phyloP scores from a whole-genome alignment of 2,113 vertebrate species.

The Epinephelus moara region DNA sequence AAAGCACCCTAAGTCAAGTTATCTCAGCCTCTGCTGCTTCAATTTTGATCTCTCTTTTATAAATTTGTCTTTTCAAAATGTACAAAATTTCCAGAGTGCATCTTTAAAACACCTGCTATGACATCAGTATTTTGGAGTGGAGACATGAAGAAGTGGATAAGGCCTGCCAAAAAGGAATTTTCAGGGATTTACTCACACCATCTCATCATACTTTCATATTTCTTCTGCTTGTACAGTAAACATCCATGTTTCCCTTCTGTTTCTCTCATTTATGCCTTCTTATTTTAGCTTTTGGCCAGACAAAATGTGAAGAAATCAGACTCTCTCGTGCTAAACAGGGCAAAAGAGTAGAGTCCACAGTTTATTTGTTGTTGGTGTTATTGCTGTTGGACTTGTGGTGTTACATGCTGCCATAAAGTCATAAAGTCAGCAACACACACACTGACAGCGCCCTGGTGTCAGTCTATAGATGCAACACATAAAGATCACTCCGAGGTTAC shows the following conservation, averaged over 20 bases:
- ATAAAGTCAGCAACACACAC: not conserved
- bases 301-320: conserved; percentile 7
- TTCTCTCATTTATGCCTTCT: not conserved
- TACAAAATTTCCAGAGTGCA: not conserved
- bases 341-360: conserved; percentile 16
- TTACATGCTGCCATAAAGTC: conserved; percentile 1
- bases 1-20: not conserved
- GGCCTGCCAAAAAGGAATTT: not conserved
- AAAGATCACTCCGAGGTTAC: not conserved
- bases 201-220: not conserved
- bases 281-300: conserved; percentile 29
- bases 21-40: no score
- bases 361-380: conserved; percentile 51
- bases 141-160: not conserved
- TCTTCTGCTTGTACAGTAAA: not conserved
- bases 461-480: not conserved
- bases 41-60: not conserved
- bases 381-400: conserved; percentile 57
- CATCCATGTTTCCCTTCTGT: not conserved
- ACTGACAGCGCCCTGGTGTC: not conserved
- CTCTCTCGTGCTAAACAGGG: conserved; percentile 21
- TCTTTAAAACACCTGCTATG: not conserved
- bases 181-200: not conserved
- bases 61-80: not conserved
- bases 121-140: not conserved